Percentiles rank a stretch among this genome's conserved stretches.
phyloP scores from a whole-genome alignment of 2,797 vertebrate species.

The Myripristis murdjan region DNA sequence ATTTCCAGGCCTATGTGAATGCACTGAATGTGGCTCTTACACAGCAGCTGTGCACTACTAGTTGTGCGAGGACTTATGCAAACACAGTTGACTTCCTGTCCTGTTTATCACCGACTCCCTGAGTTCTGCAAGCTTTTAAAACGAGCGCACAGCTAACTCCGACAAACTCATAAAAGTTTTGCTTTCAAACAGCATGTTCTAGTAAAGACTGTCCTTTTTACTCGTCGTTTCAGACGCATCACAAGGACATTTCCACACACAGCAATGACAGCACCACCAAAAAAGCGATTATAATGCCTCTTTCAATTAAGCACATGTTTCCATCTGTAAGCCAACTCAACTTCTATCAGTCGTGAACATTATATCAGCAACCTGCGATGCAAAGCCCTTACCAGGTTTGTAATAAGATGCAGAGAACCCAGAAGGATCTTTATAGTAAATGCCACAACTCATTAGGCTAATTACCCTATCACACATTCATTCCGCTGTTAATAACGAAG shows the following conservation, averaged over 20 bases:
- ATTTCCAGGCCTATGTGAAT: not conserved
- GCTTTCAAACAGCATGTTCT: constrained; percentile 34
- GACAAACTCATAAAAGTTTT: constrained; percentile 43
- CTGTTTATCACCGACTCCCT: constrained; percentile 21
- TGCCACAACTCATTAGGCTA: constrained; percentile 86
- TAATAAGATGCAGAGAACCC: constrained; percentile 80
- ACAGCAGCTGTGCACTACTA: constrained; percentile 5
- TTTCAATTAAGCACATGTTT: constrained; percentile 64
- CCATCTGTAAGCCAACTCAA: constrained; percentile 51
- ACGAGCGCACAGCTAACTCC: constrained; percentile 24
- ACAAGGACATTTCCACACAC: constrained; percentile 53
- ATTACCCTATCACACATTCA: constrained; percentile 86
- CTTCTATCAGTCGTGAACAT: constrained; percentile 41
- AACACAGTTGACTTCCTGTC: constrained; percentile 1
- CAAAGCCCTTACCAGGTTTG: constrained; percentile 66
- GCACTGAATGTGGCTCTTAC: not conserved
- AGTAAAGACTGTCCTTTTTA: constrained; percentile 46
- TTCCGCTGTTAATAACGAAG: constrained; percentile 80
- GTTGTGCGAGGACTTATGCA: constrained; percentile 7
- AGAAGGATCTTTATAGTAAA: constrained; percentile 82
- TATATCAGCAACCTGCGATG: constrained; percentile 60
- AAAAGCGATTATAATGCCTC: constrained; percentile 47
- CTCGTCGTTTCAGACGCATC: constrained; percentile 25
- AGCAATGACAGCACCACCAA: constrained; percentile 8
- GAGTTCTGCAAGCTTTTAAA: constrained; percentile 34